A percentile compares a stretch with the other conserved stretches of the same genome.
Conservation (phyloP, 1,140 invertebrate genomes). For the Drosophila arizonae region DNA sequence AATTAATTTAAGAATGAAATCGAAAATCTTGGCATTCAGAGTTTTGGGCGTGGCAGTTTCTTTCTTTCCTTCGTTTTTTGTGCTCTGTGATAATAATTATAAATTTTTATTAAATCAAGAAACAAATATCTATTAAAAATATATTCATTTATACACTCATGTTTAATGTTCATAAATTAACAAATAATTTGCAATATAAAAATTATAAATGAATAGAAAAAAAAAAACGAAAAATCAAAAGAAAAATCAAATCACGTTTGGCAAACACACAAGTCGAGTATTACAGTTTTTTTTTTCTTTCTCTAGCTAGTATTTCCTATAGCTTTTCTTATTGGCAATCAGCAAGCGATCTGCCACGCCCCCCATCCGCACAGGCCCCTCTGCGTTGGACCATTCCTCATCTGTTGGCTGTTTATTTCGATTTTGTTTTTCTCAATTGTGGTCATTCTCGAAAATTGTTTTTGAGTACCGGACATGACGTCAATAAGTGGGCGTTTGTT, state of each 20-base stretch:
- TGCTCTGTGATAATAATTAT: not conserved
- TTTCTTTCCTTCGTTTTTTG: not conserved
- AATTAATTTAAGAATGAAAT: conserved; percentile 80
- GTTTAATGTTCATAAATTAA: conserved; percentile 29
- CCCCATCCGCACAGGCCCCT: not conserved
- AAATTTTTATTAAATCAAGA: not conserved
- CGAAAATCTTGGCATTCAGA: conserved; percentile 69
- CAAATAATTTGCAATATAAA: conserved; percentile 42
- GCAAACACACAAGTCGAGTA: conserved; percentile 19
- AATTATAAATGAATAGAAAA: conserved; percentile 38
- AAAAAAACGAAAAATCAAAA: conserved; percentile 35
- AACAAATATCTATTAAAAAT: not conserved
- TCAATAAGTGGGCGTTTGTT: conserved; percentile 81
- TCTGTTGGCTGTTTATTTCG: conserved; percentile 66
- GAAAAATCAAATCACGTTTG: conserved; percentile 55
- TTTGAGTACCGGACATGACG: conserved; percentile 81
- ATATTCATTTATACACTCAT: not conserved
- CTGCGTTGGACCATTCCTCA: conserved; percentile 24
- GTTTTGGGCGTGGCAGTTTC: conserved; percentile 15
- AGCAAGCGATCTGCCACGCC: conserved; percentile 29
- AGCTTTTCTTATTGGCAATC: conserved; percentile 68
- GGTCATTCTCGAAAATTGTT: conserved; percentile 81
- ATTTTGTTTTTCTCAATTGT: conserved; percentile 81
- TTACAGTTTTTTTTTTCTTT: not conserved
- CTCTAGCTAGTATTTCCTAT: conserved; percentile 4